These are phyloP conservation scores for Silurus asotus DNA, from an alignment of 2,113 vertebrate genomes.

Conservation along the genomic window DNA sequence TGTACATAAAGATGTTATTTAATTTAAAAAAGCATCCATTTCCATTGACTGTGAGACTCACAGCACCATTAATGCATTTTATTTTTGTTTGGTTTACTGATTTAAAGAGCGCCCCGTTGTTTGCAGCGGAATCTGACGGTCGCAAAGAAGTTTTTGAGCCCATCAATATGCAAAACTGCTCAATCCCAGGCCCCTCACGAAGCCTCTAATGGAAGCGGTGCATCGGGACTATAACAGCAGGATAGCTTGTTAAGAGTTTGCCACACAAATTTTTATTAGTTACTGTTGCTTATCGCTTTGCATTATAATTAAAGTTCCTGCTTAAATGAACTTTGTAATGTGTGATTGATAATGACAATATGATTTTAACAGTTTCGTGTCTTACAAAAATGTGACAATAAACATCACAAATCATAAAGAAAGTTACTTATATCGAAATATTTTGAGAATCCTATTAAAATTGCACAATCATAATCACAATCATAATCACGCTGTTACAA, in stretches of 20 bases:
- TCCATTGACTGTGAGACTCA: slow-evolving; percentile 35
- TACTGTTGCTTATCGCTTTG: neutral
- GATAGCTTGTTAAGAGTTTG: neutral
- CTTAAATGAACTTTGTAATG: neutral
- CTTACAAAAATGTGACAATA: neutral
- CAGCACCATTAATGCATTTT: slow-evolving; percentile 31
- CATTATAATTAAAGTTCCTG: neutral
- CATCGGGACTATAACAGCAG: neutral
- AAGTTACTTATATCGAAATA: neutral
- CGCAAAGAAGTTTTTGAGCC: slow-evolving; percentile 42
- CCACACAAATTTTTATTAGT: neutral
- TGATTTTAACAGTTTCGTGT: neutral
- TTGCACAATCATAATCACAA: neutral
- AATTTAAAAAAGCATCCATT: neutral
- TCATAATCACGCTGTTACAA: neutral
- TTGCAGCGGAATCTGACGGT: slow-evolving; percentile 47
- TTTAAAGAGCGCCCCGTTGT: slow-evolving; percentile 35
- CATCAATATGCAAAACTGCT: slow-evolving; percentile 39
- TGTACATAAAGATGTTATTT: neutral
- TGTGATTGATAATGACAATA: neutral
- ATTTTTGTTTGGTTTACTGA: slow-evolving; percentile 52
- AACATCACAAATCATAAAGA: neutral
- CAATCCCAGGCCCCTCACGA: neutral
- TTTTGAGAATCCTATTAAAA: neutral
- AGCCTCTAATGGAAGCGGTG: slow-evolving; percentile 47